Percentiles rank a stretch among this genome's conserved stretches.
Conservation (phyloP, 2,797 vertebrate genomes). For the Scleropages formosus region DNA sequence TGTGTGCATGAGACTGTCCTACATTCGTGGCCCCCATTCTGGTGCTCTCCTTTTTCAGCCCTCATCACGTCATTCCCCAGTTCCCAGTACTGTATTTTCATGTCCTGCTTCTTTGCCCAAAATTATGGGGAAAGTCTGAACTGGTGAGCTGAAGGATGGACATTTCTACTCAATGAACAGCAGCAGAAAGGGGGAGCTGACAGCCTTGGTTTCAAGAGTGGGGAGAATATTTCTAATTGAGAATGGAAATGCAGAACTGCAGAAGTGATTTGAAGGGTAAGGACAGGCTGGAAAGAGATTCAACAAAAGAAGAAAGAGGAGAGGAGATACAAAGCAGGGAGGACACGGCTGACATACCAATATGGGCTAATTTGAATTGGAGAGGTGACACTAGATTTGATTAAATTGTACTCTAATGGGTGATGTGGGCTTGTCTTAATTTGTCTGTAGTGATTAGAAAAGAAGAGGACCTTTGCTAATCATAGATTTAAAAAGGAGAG, state of each 20-base stretch:
- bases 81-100: not conserved
- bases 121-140: not conserved
- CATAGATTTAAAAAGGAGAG: not conserved
- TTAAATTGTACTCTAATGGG: constrained; percentile 18
- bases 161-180: not conserved
- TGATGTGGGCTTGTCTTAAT: not conserved
- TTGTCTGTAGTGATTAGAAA: not conserved
- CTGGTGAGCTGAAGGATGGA: not conserved
- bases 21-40: constrained; percentile 20
- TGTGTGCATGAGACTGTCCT: constrained; percentile 11
- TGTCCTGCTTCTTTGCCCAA: not conserved
- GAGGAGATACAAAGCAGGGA: constrained; percentile 23
- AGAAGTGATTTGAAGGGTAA: constrained; percentile 28
- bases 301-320: not conserved
- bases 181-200: not conserved
- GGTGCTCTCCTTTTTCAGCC: not conserved
- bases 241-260: not conserved
- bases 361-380: constrained; percentile 24
- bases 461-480: not conserved
- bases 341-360: constrained; percentile 21
- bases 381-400: not conserved
- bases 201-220: not conserved
- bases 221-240: constrained; percentile 7
- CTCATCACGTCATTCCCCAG: not conserved
- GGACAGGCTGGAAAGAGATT: too few relatives aligned